Base-by-base conservation (phyloP, 2,888 invertebrate species). In the Schizotus pectinicornis region DNA sequence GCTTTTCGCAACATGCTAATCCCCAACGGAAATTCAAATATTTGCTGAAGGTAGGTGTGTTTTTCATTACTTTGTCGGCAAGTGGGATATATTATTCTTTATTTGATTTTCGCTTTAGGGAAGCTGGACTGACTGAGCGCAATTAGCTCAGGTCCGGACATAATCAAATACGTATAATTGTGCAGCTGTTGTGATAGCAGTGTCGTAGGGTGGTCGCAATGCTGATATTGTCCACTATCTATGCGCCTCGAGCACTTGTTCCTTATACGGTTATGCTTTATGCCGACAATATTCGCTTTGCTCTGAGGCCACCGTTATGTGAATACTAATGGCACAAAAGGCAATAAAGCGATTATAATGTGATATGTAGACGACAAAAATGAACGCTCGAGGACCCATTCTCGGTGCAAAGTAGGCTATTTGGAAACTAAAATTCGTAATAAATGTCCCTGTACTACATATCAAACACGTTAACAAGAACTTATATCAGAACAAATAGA, bases 151-250 rank as follows among this genome's bases (percentile, higher is more conserved):
- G 14, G 11, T 3, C 1, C 6, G 36, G 34, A 32, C 8, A 22
- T 55, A 41, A 55, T 47, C 48, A 48, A 13, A 56, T 43, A 56
- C 5, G 22, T 42, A 12, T 45, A 46, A 57, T 48, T 53, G 12
- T 37, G 47, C 35, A 46, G 46, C 57, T 46, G 57, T 37, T 57
- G 43, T 37, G 38, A 36, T 47, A 43, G 41, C 33, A 38, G 36
- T 42, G 51, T 56, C 38, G 34, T 48, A n/a, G 37, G 37, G 45
- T 9, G 42, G 5, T 42, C n/a, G 31, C 22, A 22, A 6, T 41
- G 50, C 42, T 57, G 52, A 57, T 57, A 57, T 57, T 48, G 52
- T 47, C 47, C 52, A 45, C 51, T 50, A 56, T 56, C 56, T 42
- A 13, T 31, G 33, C 38, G 45, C 56, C 45, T 6, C 34, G 48